Conservation (phyloP, 2,888 invertebrate species). For the Scaptomyza flava region DNA sequence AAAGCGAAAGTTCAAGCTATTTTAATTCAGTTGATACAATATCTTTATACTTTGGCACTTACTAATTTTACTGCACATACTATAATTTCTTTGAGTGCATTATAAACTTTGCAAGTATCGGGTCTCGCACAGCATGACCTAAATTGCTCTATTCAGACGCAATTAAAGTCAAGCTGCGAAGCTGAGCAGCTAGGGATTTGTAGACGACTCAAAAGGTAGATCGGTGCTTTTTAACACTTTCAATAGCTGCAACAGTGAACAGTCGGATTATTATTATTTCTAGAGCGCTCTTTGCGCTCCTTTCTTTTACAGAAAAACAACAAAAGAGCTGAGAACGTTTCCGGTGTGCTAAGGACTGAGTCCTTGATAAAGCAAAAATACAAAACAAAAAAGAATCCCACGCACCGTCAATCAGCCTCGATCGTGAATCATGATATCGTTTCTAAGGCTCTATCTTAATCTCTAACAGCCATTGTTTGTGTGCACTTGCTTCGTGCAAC, state of each 20-base stretch:
- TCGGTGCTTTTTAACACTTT: slow-evolving; percentile 71
- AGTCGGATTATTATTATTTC: slow-evolving; percentile 12
- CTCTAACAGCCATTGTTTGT: slow-evolving; percentile 32
- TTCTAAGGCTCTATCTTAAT: slow-evolving; percentile 14
- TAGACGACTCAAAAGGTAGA: slow-evolving; percentile 43
- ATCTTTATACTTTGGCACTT: background rate
- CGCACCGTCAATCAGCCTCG: slow-evolving; percentile 35
- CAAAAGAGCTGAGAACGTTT: slow-evolving; percentile 39
- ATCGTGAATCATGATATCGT: slow-evolving; percentile 39
- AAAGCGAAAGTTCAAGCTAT: no score
- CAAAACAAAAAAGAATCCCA: slow-evolving; percentile 41
- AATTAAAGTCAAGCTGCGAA: slow-evolving; percentile 75
- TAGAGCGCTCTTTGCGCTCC: slow-evolving; percentile 12
- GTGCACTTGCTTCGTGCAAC: slow-evolving; percentile 40
- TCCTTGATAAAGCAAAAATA: background rate
- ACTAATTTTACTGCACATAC: background rate
- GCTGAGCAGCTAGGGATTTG: slow-evolving; percentile 34
- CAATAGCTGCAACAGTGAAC: slow-evolving; percentile 25
- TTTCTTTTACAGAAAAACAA: slow-evolving; percentile 30
- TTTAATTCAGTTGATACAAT: no score
- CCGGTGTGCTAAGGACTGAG: slow-evolving; percentile 29
- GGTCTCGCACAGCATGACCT: slow-evolving; percentile 59
- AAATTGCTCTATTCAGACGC: slow-evolving; percentile 75
- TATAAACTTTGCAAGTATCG: slow-evolving; percentile 15
- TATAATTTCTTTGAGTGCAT: slow-evolving; percentile 21